phyloP scores from a whole-genome alignment of 2,113 vertebrate genomes.

The Riparia riparia region DNA sequence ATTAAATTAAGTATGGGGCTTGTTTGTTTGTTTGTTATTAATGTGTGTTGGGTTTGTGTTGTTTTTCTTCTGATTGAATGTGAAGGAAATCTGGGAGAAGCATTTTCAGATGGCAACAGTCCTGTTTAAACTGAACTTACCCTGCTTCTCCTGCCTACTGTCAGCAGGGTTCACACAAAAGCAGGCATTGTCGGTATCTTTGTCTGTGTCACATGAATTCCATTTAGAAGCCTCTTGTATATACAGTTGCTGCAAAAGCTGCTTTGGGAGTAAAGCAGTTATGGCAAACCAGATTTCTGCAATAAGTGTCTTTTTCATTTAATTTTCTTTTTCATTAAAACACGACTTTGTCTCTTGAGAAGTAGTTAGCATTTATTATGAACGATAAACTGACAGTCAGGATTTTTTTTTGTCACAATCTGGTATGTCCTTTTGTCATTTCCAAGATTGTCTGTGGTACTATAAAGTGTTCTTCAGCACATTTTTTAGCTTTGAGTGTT shows the following conservation, averaged over 20 bases:
- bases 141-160: neutral
- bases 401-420: neutral
- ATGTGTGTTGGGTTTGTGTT: fast-evolving
- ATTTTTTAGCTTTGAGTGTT: neutral
- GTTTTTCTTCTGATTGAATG: neutral
- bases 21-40: neutral
- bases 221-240: neutral
- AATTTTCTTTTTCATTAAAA: neutral
- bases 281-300: neutral
- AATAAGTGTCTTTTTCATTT: neutral
- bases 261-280: neutral
- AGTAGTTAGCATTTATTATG: neutral
- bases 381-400: neutral
- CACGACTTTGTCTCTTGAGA: neutral
- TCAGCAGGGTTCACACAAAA: neutral
- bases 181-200: neutral
- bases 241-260: neutral
- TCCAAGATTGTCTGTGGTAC: neutral
- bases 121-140: neutral
- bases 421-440: neutral
- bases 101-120: neutral
- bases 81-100: neutral
- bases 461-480: neutral
- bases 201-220: neutral
- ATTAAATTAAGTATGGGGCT: neutral